Conservation (phyloP, 2,113 vertebrate genomes). For the Struthidea cinerea region DNA sequence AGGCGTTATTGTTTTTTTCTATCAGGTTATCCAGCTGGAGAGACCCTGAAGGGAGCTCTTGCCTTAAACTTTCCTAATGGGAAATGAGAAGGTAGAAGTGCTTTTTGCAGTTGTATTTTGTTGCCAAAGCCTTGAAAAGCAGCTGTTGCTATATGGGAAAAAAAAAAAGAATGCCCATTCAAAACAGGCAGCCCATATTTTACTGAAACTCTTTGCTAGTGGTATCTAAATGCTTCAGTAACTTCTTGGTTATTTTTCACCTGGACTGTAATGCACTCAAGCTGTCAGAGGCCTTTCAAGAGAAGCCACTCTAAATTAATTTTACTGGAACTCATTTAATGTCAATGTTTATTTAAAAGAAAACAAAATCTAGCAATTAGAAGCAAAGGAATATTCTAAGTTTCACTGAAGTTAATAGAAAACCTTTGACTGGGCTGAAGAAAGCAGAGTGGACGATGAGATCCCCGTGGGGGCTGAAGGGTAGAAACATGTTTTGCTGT, state of each 20-base stretch:
- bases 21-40: background rate
- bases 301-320: background rate
- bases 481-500: background rate
- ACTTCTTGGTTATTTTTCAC: background rate
- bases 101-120: background rate
- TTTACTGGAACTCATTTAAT: constrained; percentile 27
- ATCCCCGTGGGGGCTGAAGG: background rate
- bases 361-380: background rate
- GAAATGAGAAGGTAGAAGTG: background rate
- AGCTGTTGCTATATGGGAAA: background rate
- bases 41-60: background rate
- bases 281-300: background rate
- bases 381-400: background rate
- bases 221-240: background rate
- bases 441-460: background rate
- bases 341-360: constrained; percentile 18
- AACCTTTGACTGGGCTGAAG: background rate
- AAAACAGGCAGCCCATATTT: background rate
- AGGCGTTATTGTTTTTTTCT: background rate
- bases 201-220: background rate
- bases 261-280: background rate
- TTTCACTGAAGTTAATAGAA: background rate
- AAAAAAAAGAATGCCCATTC: background rate
- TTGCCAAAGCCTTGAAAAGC: background rate
- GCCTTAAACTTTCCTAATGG: background rate